Evolutionary conservation across 1,140 invertebrate genomes (phyloP).

Genomic region (Drosophila arizonae): DNA sequence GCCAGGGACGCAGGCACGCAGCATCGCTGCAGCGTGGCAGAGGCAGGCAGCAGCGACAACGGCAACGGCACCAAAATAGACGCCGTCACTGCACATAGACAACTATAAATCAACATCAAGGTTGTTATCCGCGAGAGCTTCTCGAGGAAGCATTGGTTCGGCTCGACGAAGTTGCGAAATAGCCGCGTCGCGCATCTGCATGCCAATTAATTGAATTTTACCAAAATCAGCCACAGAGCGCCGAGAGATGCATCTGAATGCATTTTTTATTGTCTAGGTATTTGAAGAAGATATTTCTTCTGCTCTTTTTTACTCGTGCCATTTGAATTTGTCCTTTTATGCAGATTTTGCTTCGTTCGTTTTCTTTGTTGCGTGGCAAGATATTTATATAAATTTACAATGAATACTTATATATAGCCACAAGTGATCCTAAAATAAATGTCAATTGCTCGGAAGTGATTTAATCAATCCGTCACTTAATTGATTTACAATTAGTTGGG

Average conservation of each 20-base stretch:
- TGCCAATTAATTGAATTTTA: conserved; percentile 69
- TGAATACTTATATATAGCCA: conserved; percentile 27
- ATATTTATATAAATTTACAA: conserved; percentile 32
- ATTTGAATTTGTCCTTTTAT: conserved; percentile 72
- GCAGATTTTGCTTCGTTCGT: conserved; percentile 49
- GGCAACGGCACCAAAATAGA: conserved; percentile 69
- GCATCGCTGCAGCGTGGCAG: conserved; percentile 31
- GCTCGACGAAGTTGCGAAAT: conserved; percentile 67
- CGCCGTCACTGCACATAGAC: conserved; percentile 55
- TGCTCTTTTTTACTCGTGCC: conserved; percentile 30
- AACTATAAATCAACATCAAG: conserved; percentile 82
- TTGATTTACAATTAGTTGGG: conserved; percentile 19
- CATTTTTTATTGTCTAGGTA: conserved; percentile 17
- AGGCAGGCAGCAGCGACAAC: conserved; percentile 49
- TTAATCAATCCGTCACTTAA: conserved; percentile 45
- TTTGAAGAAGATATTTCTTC: conserved; percentile 35
- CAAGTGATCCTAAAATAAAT: conserved; percentile 47
- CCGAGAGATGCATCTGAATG: conserved; percentile 24
- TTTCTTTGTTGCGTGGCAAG: conserved; percentile 33
- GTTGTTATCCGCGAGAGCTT: conserved; percentile 70
- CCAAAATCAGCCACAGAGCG: conserved; percentile 54
- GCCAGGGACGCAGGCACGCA: conserved; percentile 39
- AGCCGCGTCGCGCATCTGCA: conserved; percentile 64
- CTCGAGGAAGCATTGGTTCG: conserved; percentile 64
- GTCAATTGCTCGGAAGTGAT: conserved; percentile 64